Percentiles rank a stretch among this genome's conserved stretches.
Evolutionary conservation across 2,797 vertebrate species (phyloP).

Genomic region (Phrynocephalus guinanensis): DNA sequence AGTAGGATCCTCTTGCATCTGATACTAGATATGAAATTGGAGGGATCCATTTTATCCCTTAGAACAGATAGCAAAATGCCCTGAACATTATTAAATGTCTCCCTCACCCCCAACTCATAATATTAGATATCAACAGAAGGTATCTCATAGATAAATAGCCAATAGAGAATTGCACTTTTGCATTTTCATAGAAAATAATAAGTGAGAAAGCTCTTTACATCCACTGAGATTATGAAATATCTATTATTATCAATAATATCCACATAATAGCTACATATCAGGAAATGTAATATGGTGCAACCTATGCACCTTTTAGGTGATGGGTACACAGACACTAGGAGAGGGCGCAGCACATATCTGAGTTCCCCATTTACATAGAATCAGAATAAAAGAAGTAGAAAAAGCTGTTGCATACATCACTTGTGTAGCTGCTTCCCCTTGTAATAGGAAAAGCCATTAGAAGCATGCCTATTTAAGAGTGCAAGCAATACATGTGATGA

Average conservation of each 20-base stretch:
- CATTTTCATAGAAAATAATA: no score
- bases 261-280: no score
- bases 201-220: no score
- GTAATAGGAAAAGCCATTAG: not conserved
- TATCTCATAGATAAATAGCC: not conserved
- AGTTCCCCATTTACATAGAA: not conserved
- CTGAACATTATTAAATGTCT: not conserved
- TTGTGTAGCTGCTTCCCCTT: not conserved
- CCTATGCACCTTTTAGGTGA: not conserved
- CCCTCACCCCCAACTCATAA: not conserved
- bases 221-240: no score
- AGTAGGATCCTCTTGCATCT: not conserved
- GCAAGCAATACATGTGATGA: not conserved
- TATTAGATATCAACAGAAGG: not conserved
- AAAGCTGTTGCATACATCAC: not conserved
- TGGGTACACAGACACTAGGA: not conserved
- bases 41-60: not conserved
- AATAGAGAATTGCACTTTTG: not conserved
- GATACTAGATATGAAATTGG: not conserved
- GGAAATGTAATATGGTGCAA: not conserved
- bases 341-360: not conserved
- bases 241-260: no score
- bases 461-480: not conserved
- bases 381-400: constrained; percentile 11
- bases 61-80: not conserved